Evolutionary conservation across 2,888 invertebrate species (phyloP).

Genomic region (Heliconius ethilla): DNA sequence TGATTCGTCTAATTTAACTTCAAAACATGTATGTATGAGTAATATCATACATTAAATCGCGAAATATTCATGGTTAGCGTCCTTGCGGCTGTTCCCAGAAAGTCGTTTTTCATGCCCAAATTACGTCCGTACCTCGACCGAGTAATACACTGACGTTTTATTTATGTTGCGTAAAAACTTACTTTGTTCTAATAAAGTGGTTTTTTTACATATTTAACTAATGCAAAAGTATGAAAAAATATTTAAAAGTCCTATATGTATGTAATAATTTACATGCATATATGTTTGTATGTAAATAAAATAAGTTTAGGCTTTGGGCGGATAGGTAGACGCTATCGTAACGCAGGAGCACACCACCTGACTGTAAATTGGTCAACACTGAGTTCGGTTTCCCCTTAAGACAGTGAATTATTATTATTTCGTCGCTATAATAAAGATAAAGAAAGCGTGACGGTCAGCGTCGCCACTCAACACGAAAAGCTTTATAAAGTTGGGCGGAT

Average conservation of each 20-base stretch:
- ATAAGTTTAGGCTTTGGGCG: neutral
- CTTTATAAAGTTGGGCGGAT: no score
- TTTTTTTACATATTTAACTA: neutral
- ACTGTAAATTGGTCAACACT: no score
- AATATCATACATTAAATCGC: slow-evolving; percentile 31
- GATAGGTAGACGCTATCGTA: no score
- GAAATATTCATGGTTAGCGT: slow-evolving; percentile 41
- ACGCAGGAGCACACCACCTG: no score
- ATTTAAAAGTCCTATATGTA: neutral
- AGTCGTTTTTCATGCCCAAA: slow-evolving; percentile 68
- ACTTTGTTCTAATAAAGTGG: slow-evolving; percentile 55
- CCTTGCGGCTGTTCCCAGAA: slow-evolving; percentile 47
- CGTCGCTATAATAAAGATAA: neutral
- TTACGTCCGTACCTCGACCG: slow-evolving; percentile 62
- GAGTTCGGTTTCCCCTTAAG: neutral
- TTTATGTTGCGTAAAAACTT: slow-evolving; percentile 59
- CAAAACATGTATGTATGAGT: slow-evolving; percentile 21
- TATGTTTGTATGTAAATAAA: neutral
- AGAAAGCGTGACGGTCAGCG: accelerated
- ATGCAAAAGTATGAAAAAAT: neutral
- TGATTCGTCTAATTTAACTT: slow-evolving; percentile 14
- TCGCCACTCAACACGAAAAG: neutral
- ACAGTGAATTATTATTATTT: neutral
- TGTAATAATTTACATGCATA: neutral
- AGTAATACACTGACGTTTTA: slow-evolving; percentile 57